phyloP scores from a whole-genome alignment of 2,888 invertebrate genomes.

The Tipula vernalis region DNA sequence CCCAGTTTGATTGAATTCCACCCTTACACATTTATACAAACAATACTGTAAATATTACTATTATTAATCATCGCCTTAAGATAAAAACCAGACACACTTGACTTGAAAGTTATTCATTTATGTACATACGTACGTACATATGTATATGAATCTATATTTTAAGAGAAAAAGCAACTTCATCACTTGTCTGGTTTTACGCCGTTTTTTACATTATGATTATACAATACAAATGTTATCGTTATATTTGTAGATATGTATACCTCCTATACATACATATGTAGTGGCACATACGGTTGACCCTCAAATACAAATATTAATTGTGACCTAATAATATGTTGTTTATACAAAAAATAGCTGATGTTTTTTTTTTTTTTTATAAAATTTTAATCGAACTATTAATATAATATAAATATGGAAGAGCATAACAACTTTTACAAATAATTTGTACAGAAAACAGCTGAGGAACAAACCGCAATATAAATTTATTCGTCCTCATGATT shows the following conservation, averaged over 20 bases:
- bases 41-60: background rate
- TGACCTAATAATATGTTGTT: background rate
- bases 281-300: background rate
- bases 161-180: background rate
- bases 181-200: background rate
- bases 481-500: background rate
- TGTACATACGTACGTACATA: background rate
- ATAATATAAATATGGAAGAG: background rate
- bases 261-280: background rate
- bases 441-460: background rate
- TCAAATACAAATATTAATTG: background rate
- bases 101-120: background rate
- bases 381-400: background rate
- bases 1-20: background rate
- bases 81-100: slow-evolving; percentile 4
- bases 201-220: background rate
- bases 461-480: background rate
- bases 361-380: background rate
- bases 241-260: background rate
- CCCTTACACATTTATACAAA: background rate
- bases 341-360: background rate
- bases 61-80: background rate
- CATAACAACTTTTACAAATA: background rate
- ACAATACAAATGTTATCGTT: background rate
- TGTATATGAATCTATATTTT: background rate